These are phyloP conservation scores for Lucifuga dentata DNA, from an alignment of 2,113 vertebrate genomes.

Conservation along the genomic window DNA sequence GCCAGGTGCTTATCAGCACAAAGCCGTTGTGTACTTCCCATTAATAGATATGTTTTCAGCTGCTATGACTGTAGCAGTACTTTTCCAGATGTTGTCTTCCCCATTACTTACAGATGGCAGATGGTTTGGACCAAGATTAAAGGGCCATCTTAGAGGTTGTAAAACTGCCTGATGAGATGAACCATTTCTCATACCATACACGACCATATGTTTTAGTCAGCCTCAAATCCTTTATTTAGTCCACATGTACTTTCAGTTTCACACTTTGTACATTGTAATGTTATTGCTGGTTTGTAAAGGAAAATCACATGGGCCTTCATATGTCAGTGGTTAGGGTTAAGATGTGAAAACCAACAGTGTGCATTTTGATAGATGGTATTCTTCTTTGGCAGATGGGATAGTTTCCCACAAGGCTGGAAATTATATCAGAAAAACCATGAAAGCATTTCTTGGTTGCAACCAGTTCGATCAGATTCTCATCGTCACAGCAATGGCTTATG, in stretches of 20 bases:
- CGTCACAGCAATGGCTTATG: conserved; percentile 31
- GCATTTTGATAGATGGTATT: conserved; percentile 3
- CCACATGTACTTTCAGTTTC: conserved; percentile 24
- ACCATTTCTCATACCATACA: conserved; percentile 47
- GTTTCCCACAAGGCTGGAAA: conserved; percentile 36
- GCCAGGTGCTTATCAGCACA: conserved; percentile 56
- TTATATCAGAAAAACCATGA: conserved; percentile 37
- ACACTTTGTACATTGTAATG: conserved; percentile 3
- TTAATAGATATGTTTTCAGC: conserved; percentile 66
- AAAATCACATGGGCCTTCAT: conserved; percentile 14
- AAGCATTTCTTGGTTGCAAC: conserved; percentile 32
- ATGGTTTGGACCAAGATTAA: conserved; percentile 68
- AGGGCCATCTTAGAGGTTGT: conserved; percentile 55
- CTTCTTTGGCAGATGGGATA: conserved; percentile 14
- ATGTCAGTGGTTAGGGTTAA: conserved; percentile 6
- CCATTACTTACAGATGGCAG: conserved; percentile 65
- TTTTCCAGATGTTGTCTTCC: conserved; percentile 76
- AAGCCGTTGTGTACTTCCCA: conserved; percentile 61
- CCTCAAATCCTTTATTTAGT: conserved; percentile 31
- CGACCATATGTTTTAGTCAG: conserved; percentile 44
- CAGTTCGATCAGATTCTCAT: conserved; percentile 42
- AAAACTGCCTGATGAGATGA: conserved; percentile 50
- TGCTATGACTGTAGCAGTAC: conserved; percentile 31
- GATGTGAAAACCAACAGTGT: conserved; percentile 5
- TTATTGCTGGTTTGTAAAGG: conserved; percentile 4